Evolutionary conservation across 1,140 invertebrate species (phyloP).

Genomic region (Drosophila takahashii): DNA sequence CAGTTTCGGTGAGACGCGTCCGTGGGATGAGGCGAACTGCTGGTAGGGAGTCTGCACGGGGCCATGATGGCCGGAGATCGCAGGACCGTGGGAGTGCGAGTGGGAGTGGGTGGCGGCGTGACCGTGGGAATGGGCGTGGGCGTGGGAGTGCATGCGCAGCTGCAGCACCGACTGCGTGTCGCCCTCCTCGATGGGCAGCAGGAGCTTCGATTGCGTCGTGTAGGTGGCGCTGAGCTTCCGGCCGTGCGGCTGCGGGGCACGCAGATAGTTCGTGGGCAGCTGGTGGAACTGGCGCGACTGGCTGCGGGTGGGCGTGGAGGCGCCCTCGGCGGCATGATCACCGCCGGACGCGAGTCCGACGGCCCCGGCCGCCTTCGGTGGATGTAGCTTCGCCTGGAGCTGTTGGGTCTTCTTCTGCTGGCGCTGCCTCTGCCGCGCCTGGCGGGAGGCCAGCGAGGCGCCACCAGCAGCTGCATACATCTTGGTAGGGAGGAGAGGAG

Average conservation of each 20-base stretch:
- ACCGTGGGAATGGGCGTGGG: slow-evolving; percentile 59
- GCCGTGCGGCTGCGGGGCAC: slow-evolving; percentile 73
- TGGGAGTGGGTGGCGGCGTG: slow-evolving; percentile 32
- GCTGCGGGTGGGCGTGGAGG: slow-evolving; percentile 79
- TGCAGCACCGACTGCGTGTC: slow-evolving; percentile 81
- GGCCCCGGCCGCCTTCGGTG: slow-evolving; percentile 82
- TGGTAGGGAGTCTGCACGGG: slow-evolving; percentile 74
- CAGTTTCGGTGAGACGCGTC: slow-evolving; percentile 79
- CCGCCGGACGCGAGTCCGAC: slow-evolving; percentile 43
- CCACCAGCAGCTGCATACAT: slow-evolving; percentile 92
- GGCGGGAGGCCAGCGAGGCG: slow-evolving; percentile 89
- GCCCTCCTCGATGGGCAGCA: slow-evolving; percentile 84
- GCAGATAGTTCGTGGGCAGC: slow-evolving; percentile 84
- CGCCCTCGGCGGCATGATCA: slow-evolving; percentile 75
- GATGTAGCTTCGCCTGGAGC: slow-evolving; percentile 85
- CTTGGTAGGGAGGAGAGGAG: slow-evolving; percentile 46
- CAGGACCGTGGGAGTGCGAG: slow-evolving; percentile 46
- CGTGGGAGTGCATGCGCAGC: slow-evolving; percentile 76
- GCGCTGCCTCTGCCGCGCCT: slow-evolving; percentile 86
- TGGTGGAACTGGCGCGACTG: slow-evolving; percentile 86
- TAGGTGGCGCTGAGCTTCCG: slow-evolving; percentile 84
- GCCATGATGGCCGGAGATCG: slow-evolving; percentile 22
- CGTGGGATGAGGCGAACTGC: slow-evolving; percentile 71
- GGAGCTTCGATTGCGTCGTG: slow-evolving; percentile 79
- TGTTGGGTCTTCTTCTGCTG: slow-evolving; percentile 85